These are phyloP conservation scores for Xenopus borealis DNA, from an alignment of 2,113 vertebrate species.

Conservation along the genomic window DNA sequence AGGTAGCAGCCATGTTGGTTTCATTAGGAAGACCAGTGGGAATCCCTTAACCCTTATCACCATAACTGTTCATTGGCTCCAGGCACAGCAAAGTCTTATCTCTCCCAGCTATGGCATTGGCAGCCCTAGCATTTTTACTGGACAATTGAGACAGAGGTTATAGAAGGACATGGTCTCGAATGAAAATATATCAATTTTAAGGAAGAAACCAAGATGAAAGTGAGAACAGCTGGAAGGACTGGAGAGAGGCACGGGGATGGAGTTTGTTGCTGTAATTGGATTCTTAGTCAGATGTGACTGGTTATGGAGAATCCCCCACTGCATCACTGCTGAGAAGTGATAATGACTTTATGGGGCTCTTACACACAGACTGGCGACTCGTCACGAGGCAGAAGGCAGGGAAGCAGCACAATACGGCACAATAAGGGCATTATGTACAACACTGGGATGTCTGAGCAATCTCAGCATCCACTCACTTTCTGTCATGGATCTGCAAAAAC, in stretches of 20 bases:
- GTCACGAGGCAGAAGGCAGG: not conserved
- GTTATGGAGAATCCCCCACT: not conserved
- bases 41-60: no score
- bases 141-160: not conserved
- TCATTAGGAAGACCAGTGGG: no score
- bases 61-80: not conserved
- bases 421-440: no score
- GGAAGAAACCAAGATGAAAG: not conserved
- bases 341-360: constrained; percentile 10
- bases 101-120: no score
- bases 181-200: no score
- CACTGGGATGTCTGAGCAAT: no score
- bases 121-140: not conserved
- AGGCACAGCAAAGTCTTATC: not conserved
- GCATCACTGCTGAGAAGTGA: not conserved
- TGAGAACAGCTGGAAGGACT: not conserved
- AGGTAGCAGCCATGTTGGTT: no score
- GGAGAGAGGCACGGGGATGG: not conserved
- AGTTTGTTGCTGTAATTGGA: constrained; percentile 25
- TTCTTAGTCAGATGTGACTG: constrained; percentile 3
- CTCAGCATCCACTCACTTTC: no score
- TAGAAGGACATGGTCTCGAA: not conserved
- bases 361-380: not conserved
- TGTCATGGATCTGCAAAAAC: no score
- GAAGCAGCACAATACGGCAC: no score